Base-by-base conservation (phyloP, 2,113 vertebrate species). In the Piprites chloris region DNA sequence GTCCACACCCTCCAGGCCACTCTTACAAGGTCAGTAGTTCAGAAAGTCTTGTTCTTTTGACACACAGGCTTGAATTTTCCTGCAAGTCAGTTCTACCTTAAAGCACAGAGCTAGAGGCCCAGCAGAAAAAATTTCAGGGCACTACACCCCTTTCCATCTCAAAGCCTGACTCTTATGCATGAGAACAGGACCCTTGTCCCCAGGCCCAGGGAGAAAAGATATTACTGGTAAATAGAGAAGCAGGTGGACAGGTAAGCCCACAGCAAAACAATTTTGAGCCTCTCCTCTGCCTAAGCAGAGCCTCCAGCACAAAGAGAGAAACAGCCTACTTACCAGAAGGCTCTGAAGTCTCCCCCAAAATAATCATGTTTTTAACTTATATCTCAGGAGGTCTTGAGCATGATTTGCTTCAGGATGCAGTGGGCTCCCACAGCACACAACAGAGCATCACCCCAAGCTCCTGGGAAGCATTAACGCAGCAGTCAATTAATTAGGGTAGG, bases 401-500 rank as follows among this genome's bases (percentile, higher is more conserved):
- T 22, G 65, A 71, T 55, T 86, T 67, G 19, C 47, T 56, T 84
- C 22, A 50, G 76, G 56, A 55, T 32, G 32, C 76, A 85, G 49
- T 5, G 32, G 32, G 17, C 28, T 90, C 67, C 59, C 6, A 2
- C 65, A 79, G 71, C 63, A 91, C 59, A 44, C 28, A 84, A 44
- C 72, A 86, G 67, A 90, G 39, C 72, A 73, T 58, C 76, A 93
- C 66, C 21, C 32, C 9, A 3, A 63, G 76, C 80, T 89, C 50
- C 89, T 46, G 42, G 65, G 42, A 85, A 76, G 18, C 33, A 42
- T 52, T 74, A 90, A 49, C 55, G 67, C 79, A 81, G 72, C 24
- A 7, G 39, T 23, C 80, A 28, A 32, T 73, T 96, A 92, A 96
- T 96, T 90, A 96, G 73, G 23, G 68, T n/a, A 94, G 55, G 42